A percentile compares a stretch with the other conserved stretches of the same genome.
Conservation (phyloP, 2,797 vertebrate genomes). For the Lindbergichthys nudifrons region DNA sequence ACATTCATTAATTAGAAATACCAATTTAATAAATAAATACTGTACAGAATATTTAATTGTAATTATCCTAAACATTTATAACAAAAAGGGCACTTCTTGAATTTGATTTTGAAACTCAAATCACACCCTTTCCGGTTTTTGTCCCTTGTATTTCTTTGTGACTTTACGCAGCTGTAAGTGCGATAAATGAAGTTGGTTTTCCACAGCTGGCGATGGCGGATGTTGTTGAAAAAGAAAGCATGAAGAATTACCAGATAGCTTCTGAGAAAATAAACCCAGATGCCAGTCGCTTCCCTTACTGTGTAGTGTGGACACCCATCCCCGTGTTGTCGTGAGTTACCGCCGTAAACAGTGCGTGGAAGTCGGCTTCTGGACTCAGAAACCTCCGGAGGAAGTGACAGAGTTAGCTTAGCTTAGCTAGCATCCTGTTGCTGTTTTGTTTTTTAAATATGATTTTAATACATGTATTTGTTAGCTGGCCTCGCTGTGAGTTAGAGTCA, state of each 20-base stretch:
- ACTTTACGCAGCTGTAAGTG: conserved; percentile 47
- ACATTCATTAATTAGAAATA: no score
- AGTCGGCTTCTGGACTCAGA: not conserved
- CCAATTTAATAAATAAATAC: no score
- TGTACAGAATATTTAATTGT: fast-evolving
- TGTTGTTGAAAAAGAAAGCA: conserved; percentile 86
- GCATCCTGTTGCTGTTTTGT: conserved; percentile 46
- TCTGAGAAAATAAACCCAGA: conserved; percentile 85
- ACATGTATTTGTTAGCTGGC: not conserved
- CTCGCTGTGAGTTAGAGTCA: not conserved
- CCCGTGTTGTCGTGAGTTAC: conserved; percentile 94
- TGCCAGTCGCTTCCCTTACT: conserved; percentile 90
- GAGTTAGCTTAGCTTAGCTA: conserved; percentile 58
- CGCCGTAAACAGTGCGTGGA: not conserved
- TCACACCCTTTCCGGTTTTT: fast-evolving
- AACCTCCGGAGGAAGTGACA: conserved; percentile 35
- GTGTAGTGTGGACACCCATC: conserved; percentile 97
- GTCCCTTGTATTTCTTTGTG: fast-evolving
- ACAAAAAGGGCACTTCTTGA: fast-evolving
- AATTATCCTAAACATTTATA: no score
- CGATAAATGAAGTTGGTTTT: conserved; percentile 71
- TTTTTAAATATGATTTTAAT: no score
- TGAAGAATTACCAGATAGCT: conserved; percentile 89
- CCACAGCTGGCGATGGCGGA: conserved; percentile 92
- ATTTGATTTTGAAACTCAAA: conserved; percentile 41